phyloP scores from a whole-genome alignment of 37 sponge, comb jelly and placozoan species.

The Tethya wilhelma region DNA sequence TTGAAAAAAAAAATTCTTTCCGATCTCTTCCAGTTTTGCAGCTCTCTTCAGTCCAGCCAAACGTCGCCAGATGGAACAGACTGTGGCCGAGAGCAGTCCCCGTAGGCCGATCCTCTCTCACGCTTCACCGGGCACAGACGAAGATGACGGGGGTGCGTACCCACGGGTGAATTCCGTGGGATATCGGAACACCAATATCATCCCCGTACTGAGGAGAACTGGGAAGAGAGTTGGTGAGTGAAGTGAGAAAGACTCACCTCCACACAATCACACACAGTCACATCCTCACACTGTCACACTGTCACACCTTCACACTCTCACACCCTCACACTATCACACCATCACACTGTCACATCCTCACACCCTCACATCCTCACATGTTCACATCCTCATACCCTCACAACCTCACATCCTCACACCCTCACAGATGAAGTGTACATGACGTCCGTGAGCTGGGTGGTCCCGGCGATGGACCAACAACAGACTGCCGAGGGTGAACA shows the following conservation, averaged over 20 bases:
- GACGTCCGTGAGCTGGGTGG: constrained; percentile 64
- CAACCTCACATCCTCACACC: neutral
- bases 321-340: neutral
- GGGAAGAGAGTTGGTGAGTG: constrained; percentile 52
- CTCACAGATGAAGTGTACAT: constrained; percentile 47
- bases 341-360: neutral
- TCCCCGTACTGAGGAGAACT: constrained; percentile 54
- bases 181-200: constrained; percentile 53
- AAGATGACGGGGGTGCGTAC: constrained; percentile 47
- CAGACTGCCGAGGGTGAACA: neutral
- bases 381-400: neutral
- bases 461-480: constrained; percentile 27
- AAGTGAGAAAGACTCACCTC: neutral
- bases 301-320: neutral
- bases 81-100: constrained; percentile 36
- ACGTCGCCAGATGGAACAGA: constrained; percentile 70
- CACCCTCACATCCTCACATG: neutral
- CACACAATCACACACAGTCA: neutral
- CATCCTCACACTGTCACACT: neutral
- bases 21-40: constrained; percentile 47
- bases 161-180: constrained; percentile 47
- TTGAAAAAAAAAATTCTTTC: too few relatives aligned
- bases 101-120: constrained; percentile 34
- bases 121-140: neutral
- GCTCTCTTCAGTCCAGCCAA: constrained; percentile 82